Percentiles rank a stretch among this genome's conserved stretches.
Conservation (phyloP, 1,140 invertebrate species). For the Lethrus apterus region DNA sequence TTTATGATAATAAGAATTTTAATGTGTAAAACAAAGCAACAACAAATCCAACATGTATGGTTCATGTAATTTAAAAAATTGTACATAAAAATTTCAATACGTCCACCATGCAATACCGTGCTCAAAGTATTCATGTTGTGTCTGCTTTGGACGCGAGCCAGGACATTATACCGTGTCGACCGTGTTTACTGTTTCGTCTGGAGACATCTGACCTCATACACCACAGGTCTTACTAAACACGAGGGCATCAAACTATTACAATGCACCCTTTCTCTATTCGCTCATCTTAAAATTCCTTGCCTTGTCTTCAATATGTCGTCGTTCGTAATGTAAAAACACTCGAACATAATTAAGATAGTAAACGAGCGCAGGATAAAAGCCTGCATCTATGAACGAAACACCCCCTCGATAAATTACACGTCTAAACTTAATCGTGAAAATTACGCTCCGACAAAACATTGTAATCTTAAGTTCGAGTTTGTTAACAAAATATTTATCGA, state of each 20-base stretch:
- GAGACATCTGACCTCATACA: neutral
- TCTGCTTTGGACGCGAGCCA: slow-evolving; percentile 5
- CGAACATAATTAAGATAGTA: slow-evolving; percentile 2
- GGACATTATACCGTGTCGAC: slow-evolving; percentile 9
- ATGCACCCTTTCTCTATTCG: neutral
- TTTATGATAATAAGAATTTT: no score
- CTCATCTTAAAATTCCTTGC: neutral
- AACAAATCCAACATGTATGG: neutral
- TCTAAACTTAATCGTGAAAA: no score
- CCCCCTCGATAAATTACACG: no score
- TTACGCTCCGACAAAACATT: neutral
- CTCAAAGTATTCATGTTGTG: neutral
- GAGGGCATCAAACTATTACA: neutral
- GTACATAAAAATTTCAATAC: no score
- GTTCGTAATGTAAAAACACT: slow-evolving; percentile 2
- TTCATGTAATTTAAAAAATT: no score
- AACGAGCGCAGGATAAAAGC: neutral
- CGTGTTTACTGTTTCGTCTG: slow-evolving; percentile 8
- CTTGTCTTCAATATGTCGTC: neutral
- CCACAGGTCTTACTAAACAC: neutral
- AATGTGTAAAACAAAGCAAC: no score
- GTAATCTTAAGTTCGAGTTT: neutral
- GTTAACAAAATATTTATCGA: neutral
- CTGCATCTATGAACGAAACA: no score
- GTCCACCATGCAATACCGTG: no score